Evolutionary conservation across 2,797 vertebrate species (phyloP).

Genomic region (Clarias pachynema): DNA sequence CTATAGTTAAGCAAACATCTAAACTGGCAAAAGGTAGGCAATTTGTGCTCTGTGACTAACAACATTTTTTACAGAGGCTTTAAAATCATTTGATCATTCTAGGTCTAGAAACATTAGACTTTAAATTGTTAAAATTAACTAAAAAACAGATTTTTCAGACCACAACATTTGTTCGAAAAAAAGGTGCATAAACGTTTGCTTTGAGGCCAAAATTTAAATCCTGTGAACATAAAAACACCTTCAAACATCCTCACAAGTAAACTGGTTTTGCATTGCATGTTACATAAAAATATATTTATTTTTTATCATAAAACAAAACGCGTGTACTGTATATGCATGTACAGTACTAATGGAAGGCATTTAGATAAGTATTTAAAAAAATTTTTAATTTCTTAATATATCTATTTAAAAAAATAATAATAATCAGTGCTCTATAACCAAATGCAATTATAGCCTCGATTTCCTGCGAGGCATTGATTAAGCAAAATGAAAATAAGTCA

Average conservation of each 20-base stretch:
- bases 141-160: neutral
- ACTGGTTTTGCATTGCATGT: neutral
- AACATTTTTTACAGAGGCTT: neutral
- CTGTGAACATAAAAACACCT: neutral
- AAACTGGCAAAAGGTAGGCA: neutral
- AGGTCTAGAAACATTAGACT: neutral
- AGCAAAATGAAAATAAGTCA: neutral
- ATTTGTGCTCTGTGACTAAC: neutral
- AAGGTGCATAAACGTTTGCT: neutral
- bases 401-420: neutral
- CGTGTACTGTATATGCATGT: neutral
- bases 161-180: neutral
- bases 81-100: neutral
- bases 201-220: neutral
- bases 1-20: neutral
- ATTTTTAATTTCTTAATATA: neutral
- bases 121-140: neutral
- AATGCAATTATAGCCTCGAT: neutral
- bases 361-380: neutral
- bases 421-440: neutral
- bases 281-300: neutral
- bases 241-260: neutral
- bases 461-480: neutral
- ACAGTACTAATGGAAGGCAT: neutral
- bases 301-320: neutral